Conservation (phyloP, 2,888 invertebrate species). For the Nymphalis urticae region DNA sequence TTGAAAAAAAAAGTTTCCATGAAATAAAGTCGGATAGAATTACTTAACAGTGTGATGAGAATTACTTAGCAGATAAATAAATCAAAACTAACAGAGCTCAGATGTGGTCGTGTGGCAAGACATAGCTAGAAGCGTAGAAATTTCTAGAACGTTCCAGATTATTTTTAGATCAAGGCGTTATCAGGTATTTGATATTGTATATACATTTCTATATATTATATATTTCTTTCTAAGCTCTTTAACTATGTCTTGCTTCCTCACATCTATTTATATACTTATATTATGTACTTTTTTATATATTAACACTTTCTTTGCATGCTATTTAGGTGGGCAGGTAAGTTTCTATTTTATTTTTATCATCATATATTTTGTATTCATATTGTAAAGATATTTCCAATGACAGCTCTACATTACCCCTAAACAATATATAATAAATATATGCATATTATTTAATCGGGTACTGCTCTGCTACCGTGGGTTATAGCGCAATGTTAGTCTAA, state of each 20-base stretch:
- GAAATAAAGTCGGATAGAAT: slow-evolving; percentile 25
- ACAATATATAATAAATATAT: no score
- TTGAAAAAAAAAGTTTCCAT: no score
- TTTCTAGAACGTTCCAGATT: slow-evolving; percentile 48
- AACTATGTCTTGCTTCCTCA: slow-evolving; percentile 81
- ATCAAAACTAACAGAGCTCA: slow-evolving; percentile 70
- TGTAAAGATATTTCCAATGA: background rate
- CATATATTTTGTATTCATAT: background rate
- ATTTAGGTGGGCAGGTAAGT: slow-evolving; percentile 21
- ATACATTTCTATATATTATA: slow-evolving; percentile 47
- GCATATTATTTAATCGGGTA: no score
- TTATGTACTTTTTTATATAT: slow-evolving; percentile 32
- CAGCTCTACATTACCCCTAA: no score
- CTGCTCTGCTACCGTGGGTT: no score
- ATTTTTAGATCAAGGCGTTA: slow-evolving; percentile 45
- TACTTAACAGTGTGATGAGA: slow-evolving; percentile 56
- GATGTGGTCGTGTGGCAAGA: slow-evolving; percentile 80
- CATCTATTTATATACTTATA: slow-evolving; percentile 50
- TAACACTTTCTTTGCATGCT: slow-evolving; percentile 29
- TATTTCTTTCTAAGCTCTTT: slow-evolving; percentile 57
- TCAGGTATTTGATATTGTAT: slow-evolving; percentile 59
- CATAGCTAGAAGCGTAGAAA: slow-evolving; percentile 60
- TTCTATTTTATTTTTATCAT: background rate
- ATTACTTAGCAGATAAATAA: slow-evolving; percentile 38
- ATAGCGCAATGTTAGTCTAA: no score